These are phyloP conservation scores for Druon quercuslanigerum DNA, from an alignment of 1,140 invertebrate genomes.

Conservation along the genomic window DNA sequence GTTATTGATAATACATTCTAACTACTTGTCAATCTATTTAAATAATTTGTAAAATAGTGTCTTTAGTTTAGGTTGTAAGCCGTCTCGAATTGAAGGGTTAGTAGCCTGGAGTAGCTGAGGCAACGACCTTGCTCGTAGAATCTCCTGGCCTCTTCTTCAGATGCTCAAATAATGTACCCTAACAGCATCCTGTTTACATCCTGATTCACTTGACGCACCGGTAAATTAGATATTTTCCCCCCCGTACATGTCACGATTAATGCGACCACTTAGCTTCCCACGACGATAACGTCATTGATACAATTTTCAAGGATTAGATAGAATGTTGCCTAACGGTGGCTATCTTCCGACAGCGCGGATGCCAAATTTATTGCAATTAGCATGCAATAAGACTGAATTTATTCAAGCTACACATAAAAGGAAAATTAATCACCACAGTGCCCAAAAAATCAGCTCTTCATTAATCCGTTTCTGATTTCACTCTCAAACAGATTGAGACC, in stretches of 20 bases:
- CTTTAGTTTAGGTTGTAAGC: background rate
- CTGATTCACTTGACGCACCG: conserved; percentile 36
- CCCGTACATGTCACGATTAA: conserved; percentile 31
- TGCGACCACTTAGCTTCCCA: conserved; percentile 19
- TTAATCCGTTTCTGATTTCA: no score
- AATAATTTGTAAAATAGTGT: background rate
- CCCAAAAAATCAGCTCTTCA: no score
- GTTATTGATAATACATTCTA: no score
- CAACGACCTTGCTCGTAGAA: conserved; percentile 54
- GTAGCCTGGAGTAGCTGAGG: conserved; percentile 54
- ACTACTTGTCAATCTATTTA: no score
- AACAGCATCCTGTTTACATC: conserved; percentile 34
- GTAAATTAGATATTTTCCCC: conserved; percentile 40
- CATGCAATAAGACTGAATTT: background rate
- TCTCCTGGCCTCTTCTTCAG: conserved; percentile 14
- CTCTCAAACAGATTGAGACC: no score
- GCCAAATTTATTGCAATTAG: background rate
- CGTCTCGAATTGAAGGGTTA: conserved; percentile 53
- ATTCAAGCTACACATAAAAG: background rate
- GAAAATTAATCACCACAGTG: no score
- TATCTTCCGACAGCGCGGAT: background rate
- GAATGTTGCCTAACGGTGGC: conserved; percentile 17
- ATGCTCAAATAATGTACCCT: background rate
- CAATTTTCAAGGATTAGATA: conserved; percentile 21
- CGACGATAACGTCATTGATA: conserved; percentile 6